phyloP scores from a whole-genome alignment of 2,797 vertebrate genomes.

The Clamator glandarius region DNA sequence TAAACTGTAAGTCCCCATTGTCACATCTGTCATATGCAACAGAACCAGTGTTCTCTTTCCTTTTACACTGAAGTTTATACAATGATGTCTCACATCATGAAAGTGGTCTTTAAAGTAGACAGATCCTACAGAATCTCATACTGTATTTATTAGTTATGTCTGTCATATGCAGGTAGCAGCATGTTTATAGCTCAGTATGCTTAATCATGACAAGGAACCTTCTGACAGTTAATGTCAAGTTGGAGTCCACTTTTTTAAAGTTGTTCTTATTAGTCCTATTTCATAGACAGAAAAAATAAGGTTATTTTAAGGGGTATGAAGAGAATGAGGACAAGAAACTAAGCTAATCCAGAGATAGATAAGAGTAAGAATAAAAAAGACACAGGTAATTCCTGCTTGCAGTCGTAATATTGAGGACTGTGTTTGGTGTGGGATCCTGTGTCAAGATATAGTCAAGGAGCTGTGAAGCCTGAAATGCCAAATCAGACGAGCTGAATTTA shows the following conservation, averaged over 20 bases:
- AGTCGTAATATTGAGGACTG: background rate
- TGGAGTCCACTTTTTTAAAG: background rate
- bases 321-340: background rate
- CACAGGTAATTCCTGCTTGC: background rate
- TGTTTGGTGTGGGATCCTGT: background rate
- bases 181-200: background rate
- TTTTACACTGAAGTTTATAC: background rate
- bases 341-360: background rate
- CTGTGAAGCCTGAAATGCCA: conserved; percentile 8
- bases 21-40: background rate
- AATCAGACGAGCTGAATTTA: background rate
- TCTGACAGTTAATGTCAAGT: background rate
- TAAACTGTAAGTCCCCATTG: conserved; percentile 3
- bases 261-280: background rate
- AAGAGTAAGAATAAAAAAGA: background rate
- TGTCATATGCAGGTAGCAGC: background rate
- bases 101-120: background rate
- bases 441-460: background rate
- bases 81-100: background rate
- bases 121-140: background rate
- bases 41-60: background rate
- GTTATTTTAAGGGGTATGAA: background rate
- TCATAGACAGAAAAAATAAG: background rate
- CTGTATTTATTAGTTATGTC: background rate
- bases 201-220: background rate